phyloP scores from a whole-genome alignment of 2,113 vertebrate species.

The Steatornis caripensis region DNA sequence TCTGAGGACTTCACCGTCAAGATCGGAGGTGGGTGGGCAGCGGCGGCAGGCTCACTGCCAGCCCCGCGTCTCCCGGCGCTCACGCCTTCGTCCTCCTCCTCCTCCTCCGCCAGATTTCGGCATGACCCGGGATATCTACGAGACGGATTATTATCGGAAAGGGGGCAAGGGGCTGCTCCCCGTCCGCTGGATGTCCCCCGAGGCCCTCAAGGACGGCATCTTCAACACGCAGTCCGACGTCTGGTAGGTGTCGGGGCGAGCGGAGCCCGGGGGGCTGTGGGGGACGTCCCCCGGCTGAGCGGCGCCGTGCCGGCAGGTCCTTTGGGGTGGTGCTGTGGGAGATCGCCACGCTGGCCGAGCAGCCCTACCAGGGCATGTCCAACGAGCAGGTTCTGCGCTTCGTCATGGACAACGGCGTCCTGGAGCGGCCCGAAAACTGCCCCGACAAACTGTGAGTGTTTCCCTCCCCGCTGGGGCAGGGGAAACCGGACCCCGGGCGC shows the following conservation, averaged over 20 bases:
- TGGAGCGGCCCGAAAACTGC: constrained; percentile 73
- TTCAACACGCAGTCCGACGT: constrained; percentile 79
- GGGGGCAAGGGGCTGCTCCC: constrained; percentile 79
- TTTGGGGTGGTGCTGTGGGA: constrained; percentile 82
- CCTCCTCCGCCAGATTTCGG: constrained; percentile 71
- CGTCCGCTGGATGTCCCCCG: constrained; percentile 81
- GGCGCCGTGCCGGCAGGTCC: constrained; percentile 43
- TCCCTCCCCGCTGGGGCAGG: too few relatives aligned
- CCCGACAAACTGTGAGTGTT: constrained; percentile 77
- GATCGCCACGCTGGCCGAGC: constrained; percentile 77
- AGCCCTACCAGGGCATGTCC: constrained; percentile 82
- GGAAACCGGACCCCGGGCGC: too few relatives aligned
- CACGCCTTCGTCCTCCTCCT: not conserved
- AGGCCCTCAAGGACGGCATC: constrained; percentile 81
- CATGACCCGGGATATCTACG: constrained; percentile 83
- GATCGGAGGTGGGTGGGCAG: constrained; percentile 71
- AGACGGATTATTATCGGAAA: constrained; percentile 82
- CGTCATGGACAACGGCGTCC: constrained; percentile 73
- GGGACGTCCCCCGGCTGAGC: not conserved
- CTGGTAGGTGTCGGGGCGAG: constrained; percentile 59
- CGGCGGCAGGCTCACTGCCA: fast-evolving
- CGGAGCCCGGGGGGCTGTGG: too few relatives aligned
- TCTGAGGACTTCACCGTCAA: constrained; percentile 81
- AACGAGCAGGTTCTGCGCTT: constrained; percentile 82
- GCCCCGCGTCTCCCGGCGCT: fast-evolving